Conservation (phyloP, 2,113 vertebrate genomes). For the Pontoporia blainvillei region DNA sequence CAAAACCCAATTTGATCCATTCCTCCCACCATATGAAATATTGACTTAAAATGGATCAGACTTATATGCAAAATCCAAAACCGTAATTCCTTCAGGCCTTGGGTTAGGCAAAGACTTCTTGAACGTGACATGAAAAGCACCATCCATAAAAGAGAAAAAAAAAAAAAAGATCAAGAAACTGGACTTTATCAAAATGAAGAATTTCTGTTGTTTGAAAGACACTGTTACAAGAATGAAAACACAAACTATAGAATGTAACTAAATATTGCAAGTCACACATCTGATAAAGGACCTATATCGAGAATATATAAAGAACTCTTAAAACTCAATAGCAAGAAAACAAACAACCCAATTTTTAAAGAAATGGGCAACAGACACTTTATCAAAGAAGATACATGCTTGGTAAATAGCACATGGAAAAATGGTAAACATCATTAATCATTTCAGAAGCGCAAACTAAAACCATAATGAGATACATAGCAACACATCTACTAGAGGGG, state of each 20-base stretch:
- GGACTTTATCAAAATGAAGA: not conserved
- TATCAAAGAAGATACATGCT: not conserved
- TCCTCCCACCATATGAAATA: not conserved
- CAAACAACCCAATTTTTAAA: not conserved
- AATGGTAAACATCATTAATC: not conserved
- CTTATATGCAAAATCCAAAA: not conserved
- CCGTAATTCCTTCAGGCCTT: not conserved
- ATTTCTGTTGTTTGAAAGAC: not conserved
- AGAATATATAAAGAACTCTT: not conserved
- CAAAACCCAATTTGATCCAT: not conserved
- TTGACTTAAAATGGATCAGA: not conserved
- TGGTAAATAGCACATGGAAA: not conserved
- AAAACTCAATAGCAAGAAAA: constrained; percentile 5
- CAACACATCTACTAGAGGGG: not conserved
- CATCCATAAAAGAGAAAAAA: not conserved
- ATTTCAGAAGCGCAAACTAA: not conserved
- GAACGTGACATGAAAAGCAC: not conserved
- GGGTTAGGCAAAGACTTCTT: not conserved
- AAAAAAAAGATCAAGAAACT: not conserved
- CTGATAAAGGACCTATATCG: not conserved
- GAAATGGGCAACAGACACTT: not conserved
- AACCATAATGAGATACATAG: not conserved
- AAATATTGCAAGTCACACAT: not conserved
- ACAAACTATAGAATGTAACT: not conserved
- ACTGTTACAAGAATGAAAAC: not conserved